Base-by-base conservation (phyloP, 2,797 vertebrate species). In the Artibeus jamaicensis region DNA sequence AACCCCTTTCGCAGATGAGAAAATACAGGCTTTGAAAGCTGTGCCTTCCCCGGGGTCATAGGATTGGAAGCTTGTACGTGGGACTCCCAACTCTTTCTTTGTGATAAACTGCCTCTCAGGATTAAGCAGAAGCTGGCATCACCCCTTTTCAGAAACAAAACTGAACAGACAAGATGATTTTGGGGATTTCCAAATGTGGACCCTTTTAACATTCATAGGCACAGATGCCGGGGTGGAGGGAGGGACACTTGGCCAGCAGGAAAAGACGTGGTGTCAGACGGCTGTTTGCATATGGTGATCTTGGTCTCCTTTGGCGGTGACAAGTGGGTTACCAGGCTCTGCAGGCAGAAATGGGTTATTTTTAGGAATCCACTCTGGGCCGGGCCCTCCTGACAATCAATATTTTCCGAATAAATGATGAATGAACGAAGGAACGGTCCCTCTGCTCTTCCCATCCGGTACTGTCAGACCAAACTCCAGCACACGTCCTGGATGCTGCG, bases 141-240 rank as follows among this genome's bases (percentile, higher is more conserved):
- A 59, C 48, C 93, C 21, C 26, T 88, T 53, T 91, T 67, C 68
- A 83, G 86, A 86, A 59, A 73, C 7, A 22, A 85, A 88, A 74
- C 93, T 6, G 71, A 62, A 93, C 42, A 42, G 55, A 57, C 22
- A 37, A 74, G 62, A 18, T 34, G 42, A 68, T 77, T 81, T 77
- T 14, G 24, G 84, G 57, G 34, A 65, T 85, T 77, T 94, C 71
- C 77, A 37, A 77, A 62, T 26, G 42, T 59, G 82, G 46, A 39
- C 53, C 39, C 48, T 90, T 46, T 92, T 78, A 24, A 62, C 71
- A 93, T 86, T 89, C 94, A 71, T 29, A 19, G 2, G 34, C 70
- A 68, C 70, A 86, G 82, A 85, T 78, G 59, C 78, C 21, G 6
- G 34, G 39, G 19, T 6, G 12, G 68, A 57, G 39, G 42, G 37